Evolutionary conservation across 1,140 invertebrate species (phyloP).

Genomic region (Scylla paramamosain): DNA sequence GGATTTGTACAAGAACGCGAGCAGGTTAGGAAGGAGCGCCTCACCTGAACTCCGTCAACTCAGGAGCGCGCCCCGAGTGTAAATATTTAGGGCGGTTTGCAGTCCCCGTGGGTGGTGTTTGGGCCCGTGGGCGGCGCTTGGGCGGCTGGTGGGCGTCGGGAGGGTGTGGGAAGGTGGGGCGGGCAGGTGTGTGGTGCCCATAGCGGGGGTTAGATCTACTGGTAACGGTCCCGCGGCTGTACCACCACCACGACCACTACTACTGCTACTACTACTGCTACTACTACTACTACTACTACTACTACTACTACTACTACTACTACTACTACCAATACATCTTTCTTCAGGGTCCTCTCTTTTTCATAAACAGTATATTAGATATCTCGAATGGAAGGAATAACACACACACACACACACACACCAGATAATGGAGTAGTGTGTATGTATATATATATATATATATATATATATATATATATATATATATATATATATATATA

Average conservation of each 20-base stretch:
- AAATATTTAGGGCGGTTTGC: neutral
- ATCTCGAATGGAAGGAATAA: no score
- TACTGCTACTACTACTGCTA: neutral
- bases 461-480: no score
- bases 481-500: no score
- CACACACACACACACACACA: no score
- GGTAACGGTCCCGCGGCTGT: constrained; percentile 53
- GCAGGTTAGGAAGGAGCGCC: constrained; percentile 33
- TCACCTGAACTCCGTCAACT: constrained; percentile 13
- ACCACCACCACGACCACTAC: neutral
- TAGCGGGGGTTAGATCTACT: constrained; percentile 29
- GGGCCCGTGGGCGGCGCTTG: neutral
- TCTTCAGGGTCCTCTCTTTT: no score
- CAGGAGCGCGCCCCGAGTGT: neutral
- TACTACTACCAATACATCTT: neutral
- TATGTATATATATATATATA: no score
- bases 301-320: constrained; percentile 1
- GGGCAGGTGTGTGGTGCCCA: constrained; percentile 3
- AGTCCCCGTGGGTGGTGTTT: neutral
- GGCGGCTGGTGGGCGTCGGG: neutral
- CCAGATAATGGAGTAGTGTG: no score
- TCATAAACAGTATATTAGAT: no score
- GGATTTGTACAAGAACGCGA: neutral
- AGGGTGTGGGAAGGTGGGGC: constrained; percentile 16
- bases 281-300: constrained; percentile 23